Evolutionary conservation across 1,140 invertebrate genomes (phyloP).

Genomic region (Geopemphigus sp.): DNA sequence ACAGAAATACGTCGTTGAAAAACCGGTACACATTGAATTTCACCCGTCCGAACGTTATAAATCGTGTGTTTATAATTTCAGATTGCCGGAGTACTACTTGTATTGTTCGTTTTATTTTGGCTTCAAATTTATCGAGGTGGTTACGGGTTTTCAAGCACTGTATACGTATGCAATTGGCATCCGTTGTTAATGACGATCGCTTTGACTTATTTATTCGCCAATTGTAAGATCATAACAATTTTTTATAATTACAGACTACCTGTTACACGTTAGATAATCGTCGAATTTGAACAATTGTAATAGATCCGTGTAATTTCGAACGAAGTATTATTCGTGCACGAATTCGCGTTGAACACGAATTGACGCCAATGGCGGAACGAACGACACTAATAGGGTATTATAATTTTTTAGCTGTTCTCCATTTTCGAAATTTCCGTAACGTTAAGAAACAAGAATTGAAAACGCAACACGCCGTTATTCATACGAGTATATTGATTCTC

Average conservation of each 20-base stretch:
- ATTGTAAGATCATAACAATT: constrained; percentile 63
- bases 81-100: constrained; percentile 47
- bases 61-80: background rate
- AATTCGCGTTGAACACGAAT: too few relatives aligned
- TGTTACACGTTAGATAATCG: too few relatives aligned
- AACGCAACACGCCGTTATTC: constrained; percentile 65
- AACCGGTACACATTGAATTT: background rate
- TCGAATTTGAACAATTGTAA: too few relatives aligned
- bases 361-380: too few relatives aligned
- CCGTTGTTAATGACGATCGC: constrained; percentile 84
- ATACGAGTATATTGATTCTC: background rate
- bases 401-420: constrained; percentile 68
- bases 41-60: too few relatives aligned
- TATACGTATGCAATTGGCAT: constrained; percentile 82
- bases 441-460: constrained; percentile 75
- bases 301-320: constrained; percentile 52
- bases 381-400: too few relatives aligned
- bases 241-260: too few relatives aligned
- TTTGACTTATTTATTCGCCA: constrained; percentile 79
- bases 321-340: background rate
- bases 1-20: background rate
- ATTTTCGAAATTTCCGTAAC: constrained; percentile 77
- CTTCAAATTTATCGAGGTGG: constrained; percentile 59
- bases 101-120: constrained; percentile 52
- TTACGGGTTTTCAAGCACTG: constrained; percentile 68